These are phyloP conservation scores for Todiramphus saurophagus DNA, from an alignment of 2,113 vertebrate genomes.

Conservation along the genomic window DNA sequence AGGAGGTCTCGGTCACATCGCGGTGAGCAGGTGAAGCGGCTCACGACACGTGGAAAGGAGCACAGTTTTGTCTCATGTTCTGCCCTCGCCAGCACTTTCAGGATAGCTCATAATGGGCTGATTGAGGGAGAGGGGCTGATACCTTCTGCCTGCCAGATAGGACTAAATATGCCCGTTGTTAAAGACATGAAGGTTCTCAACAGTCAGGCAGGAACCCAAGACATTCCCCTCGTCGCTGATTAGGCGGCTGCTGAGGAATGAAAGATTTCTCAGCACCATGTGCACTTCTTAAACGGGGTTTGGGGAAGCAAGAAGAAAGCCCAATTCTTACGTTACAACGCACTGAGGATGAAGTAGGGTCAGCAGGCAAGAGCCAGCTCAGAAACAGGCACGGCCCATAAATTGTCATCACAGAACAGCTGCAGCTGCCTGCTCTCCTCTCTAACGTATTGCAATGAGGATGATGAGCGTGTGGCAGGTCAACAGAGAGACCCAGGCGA, in stretches of 20 bases:
- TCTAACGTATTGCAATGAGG: fast-evolving
- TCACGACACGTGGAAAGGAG: fast-evolving
- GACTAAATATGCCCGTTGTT: background rate
- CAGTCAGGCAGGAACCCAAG: background rate
- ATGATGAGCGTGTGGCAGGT: background rate
- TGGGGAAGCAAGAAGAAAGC: background rate
- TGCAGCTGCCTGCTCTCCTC: background rate
- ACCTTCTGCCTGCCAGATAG: background rate
- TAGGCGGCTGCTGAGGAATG: background rate
- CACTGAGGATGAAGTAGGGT: background rate
- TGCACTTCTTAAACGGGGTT: background rate
- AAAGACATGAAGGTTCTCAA: fast-evolving
- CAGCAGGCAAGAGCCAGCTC: background rate
- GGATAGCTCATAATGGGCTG: background rate
- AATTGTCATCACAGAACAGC: fast-evolving
- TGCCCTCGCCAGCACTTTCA: background rate
- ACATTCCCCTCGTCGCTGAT: background rate
- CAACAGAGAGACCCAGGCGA: background rate
- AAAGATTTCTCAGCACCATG: background rate
- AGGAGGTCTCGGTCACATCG: background rate
- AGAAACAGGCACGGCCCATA: background rate
- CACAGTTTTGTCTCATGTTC: background rate
- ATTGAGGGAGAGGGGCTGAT: background rate
- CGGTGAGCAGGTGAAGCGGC: fast-evolving
- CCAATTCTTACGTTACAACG: background rate